Base-by-base conservation (phyloP, 2,113 vertebrate genomes). In the Choloepus hoffmanni region DNA sequence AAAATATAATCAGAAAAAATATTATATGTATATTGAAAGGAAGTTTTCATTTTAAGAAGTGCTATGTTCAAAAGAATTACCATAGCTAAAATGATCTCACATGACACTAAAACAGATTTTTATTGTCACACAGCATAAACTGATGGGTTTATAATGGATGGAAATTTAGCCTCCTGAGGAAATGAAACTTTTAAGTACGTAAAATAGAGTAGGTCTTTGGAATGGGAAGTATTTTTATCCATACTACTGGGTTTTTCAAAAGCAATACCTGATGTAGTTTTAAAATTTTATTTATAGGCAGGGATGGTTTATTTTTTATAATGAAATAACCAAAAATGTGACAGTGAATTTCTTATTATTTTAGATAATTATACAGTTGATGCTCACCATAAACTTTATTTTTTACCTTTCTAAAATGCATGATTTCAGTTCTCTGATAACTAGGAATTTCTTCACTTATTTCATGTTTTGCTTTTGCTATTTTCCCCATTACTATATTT, bases 351-450 rank as follows among this genome's bases (percentile, higher is more conserved):
- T 62, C 12, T 86, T 36, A 89, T 40, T 73, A 87, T 10, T 48
- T 94, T 68, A 92, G 63, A 85, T 88, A 76, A 93, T 65, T 76
- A 9, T 73, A 60, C 30, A 58, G 36, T 68, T 18, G 62, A 21
- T 90, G 92, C 9, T 26, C 33, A 77, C 5, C 74, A 30, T 30
- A 97, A 63, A 10, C 3, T 55, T 83, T 87, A 74, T 18, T 70
- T 73, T 87, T 94, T 76, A 87, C 9, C 5, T 79, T 95, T 88
- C 36, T 84, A 12, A 65, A 70, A 36, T 79, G 50, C 7, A 85
- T 65, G 24, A 82, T 65, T 87, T 65, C 9, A 67, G 33, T 72
- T 10, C 26, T 62, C 4, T 53, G 21, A 58, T 53, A 60, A 83
- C 26, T 70, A 58, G 60, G 11, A 90, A 81, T 45, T 4, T 43